These are phyloP conservation scores for Drosophila nigromelanica DNA, from an alignment of 1,140 invertebrate genomes.

Conservation along the genomic window DNA sequence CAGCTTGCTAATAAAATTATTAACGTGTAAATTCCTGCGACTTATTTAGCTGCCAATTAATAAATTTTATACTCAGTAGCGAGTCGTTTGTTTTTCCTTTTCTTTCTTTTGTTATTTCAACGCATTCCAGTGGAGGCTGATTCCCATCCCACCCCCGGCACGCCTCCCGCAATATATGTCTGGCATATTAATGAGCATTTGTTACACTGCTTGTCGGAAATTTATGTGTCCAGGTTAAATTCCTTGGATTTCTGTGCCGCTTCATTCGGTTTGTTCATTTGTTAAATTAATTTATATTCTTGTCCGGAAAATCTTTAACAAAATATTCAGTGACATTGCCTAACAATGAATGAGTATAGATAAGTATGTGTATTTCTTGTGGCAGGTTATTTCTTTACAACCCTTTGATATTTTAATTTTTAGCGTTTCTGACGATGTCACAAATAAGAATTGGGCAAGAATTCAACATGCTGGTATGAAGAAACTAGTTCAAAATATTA, in stretches of 20 bases:
- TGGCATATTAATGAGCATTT: conserved; percentile 81
- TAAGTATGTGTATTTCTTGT: background rate
- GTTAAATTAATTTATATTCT: conserved; percentile 75
- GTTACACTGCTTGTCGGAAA: conserved; percentile 59
- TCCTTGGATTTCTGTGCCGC: conserved; percentile 58
- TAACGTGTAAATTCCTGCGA: conserved; percentile 72
- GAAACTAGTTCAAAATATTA: background rate
- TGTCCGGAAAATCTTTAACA: conserved; percentile 51
- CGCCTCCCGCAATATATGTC: conserved; percentile 47
- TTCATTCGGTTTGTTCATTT: conserved; percentile 65
- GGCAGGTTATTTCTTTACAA: conserved; percentile 13
- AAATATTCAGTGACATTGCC: conserved; percentile 50
- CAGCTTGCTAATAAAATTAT: conserved; percentile 75
- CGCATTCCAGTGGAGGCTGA: conserved; percentile 19
- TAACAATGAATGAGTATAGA: conserved; percentile 11
- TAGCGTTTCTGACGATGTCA: conserved; percentile 1
- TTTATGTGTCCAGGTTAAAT: conserved; percentile 78
- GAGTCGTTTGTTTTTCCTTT: conserved; percentile 29
- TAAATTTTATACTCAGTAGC: conserved; percentile 72
- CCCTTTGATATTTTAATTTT: conserved; percentile 57
- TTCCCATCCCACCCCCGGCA: background rate
- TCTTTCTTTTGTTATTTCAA: conserved; percentile 30
- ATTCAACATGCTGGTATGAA: background rate
- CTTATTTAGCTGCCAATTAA: conserved; percentile 82
- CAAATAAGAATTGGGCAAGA: conserved; percentile 8